Evolutionary conservation across 2,113 vertebrate species (phyloP).

Genomic region (Plotosus lineatus): DNA sequence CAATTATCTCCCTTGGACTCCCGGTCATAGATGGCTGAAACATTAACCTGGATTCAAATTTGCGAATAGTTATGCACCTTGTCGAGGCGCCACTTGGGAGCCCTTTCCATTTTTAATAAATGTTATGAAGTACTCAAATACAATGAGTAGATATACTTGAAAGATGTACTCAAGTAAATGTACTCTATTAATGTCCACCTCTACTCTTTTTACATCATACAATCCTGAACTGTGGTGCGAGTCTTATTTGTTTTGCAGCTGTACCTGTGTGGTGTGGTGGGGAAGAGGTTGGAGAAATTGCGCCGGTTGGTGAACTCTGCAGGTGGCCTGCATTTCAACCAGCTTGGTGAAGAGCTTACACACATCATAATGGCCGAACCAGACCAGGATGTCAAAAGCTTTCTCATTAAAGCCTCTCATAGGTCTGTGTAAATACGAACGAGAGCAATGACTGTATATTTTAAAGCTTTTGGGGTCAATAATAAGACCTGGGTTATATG

Average conservation of each 20-base stretch:
- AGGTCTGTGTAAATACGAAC: conserved; percentile 70
- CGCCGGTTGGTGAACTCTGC: conserved; percentile 84
- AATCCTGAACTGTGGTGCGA: not conserved
- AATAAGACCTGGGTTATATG: too few species aligned
- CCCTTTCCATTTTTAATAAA: too few species aligned
- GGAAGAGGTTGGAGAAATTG: conserved; percentile 88
- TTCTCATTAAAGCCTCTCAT: conserved; percentile 81
- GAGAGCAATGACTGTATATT: not conserved
- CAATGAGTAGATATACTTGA: too few species aligned
- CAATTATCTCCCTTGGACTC: too few species aligned
- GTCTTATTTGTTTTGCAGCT: conserved; percentile 70
- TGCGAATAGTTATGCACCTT: too few species aligned
- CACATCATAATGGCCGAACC: conserved; percentile 88
- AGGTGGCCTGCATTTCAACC: conserved; percentile 92
- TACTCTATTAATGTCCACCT: too few species aligned
- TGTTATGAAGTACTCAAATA: too few species aligned
- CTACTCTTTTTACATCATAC: not conserved
- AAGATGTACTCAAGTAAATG: too few species aligned
- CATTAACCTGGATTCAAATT: too few species aligned
- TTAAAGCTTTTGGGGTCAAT: too few species aligned
- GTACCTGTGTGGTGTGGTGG: conserved; percentile 86
- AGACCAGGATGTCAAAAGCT: conserved; percentile 81
- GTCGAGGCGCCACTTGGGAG: too few species aligned
- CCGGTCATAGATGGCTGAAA: too few species aligned
- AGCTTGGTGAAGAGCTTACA: conserved; percentile 90